Evolutionary conservation across 2,113 vertebrate species (phyloP), one percentile per base, ranked within the genome.

Genomic region (Corapipo altera): DNA sequence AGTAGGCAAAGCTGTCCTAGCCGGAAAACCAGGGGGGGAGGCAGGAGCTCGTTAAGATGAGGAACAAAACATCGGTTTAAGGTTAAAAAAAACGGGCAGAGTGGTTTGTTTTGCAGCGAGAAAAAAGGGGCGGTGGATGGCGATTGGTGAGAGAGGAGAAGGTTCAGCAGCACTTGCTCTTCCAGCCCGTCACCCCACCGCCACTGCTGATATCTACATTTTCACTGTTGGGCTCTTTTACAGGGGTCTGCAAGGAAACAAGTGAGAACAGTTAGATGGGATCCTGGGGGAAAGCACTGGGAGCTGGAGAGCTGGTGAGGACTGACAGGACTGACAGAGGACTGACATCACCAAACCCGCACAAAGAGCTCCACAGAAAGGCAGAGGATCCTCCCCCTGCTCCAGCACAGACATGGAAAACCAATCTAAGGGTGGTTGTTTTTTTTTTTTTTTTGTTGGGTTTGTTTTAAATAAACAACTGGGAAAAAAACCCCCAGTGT

Each of bases 181-280:
- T 99, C 99, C 99, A 99, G 97, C 99, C 99, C 22, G 99, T 99
- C 98, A 99, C 99, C 96, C 99, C 99, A 20, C 99, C 98, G 55
- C 99, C 99, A 37, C 98, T 99, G 99, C 98, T 99, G 99, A 99
- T 99, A 98, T 99, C 99, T 95, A 99, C 99, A 82, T 99, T 99
- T 98, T 99, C 99, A 98, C 99, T 99, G 99, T 99, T 99, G 98
- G 99, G 99, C 98, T 99, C 99, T 99, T 99, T 99, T 98, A 99
- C 99, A 65, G 99, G 99, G 92, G 99, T 99, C 99, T 99, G 98
- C n/a, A 98, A 98, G 28, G 96, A 92, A 96, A 95, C 37, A 94
- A 89, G 85, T 6, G 62, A 27, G n/a, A n/a, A 65, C 1, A 32
- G 88, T 96, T 93, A 97, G 91, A 11, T 0, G 30, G 13, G 12